These are phyloP conservation scores for Microcebus ravelobensis DNA, from an alignment of 2,113 vertebrate genomes.

Conservation along the genomic window DNA sequence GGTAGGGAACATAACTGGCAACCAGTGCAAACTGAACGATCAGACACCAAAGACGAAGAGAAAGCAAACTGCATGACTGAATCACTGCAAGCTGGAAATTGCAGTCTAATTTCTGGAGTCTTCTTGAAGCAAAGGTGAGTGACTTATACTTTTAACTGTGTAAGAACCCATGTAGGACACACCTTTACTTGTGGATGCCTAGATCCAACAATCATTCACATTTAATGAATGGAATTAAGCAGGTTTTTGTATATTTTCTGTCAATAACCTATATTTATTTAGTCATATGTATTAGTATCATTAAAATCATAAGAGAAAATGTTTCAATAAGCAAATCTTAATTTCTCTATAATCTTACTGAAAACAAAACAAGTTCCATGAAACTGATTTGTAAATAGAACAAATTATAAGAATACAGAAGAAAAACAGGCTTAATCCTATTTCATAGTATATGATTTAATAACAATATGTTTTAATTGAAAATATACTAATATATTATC, in stretches of 20 bases:
- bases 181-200: background rate
- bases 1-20: background rate
- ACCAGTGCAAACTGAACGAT: background rate
- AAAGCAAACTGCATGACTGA: background rate
- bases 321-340: background rate
- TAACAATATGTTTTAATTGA: background rate
- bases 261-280: background rate
- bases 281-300: background rate
- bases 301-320: background rate
- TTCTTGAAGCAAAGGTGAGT: background rate
- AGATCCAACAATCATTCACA: background rate
- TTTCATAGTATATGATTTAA: background rate
- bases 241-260: background rate
- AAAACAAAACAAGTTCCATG: constrained; percentile 9
- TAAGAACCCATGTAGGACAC: background rate
- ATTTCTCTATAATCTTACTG: background rate
- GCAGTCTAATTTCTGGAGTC: background rate
- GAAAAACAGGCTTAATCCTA: background rate
- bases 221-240: background rate
- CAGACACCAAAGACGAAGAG: background rate
- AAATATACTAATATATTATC: background rate
- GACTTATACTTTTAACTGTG: background rate
- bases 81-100: background rate
- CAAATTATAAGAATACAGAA: background rate
- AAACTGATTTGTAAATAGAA: constrained; percentile 5